Evolutionary conservation across 2,113 vertebrate species (phyloP), one percentile per base, ranked within the genome.

Genomic region (Sceloporus undulatus): DNA sequence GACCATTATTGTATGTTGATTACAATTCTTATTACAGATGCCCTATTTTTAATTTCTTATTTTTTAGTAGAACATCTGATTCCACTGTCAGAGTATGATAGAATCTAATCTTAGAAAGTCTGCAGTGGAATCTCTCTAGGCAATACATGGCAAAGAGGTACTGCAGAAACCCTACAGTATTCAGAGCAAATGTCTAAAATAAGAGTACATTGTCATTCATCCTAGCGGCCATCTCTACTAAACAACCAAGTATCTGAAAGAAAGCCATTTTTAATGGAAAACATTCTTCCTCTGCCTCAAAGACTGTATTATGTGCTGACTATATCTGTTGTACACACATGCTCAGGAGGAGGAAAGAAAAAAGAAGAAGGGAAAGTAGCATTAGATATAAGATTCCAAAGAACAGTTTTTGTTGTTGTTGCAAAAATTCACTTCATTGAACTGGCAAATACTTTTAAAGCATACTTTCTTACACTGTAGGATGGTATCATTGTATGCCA

Each of bases 121-220:
- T 90, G 48, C 25, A 89, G 1, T 6, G 88, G 86, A 59, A 79
- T 62, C 78, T 70, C 0, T 5, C 25, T 54, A 74, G 89, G 85
- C 71, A 81, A 85, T 18, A 14, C 9, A 38, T 19, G 10, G 7
- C 34, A 81, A 59, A 76, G 68, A 19, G 77, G 52, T 38, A 65
- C 54, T 62, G 80, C 65, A 2, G 34, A 91, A 84, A 71, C 3
- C 27, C 85, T 5, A 29, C 70, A 81, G 78, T 18, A 89, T 84
- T 79, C 75, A 89, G 89, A 90, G 80, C 82, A 65, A 74, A 59
- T 2, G 19, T 90, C 66, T 42, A 88, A 91, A 91, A 78, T 71
- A 42, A 89, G 71, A 71, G n/a, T 18, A 4, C 68, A 38, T 2
- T 91, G 78, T 66, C 88, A 19, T 23, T 75, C n/a, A 75, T 52